phyloP scores from a whole-genome alignment of 2,113 vertebrate species.

The Channa maculata region DNA sequence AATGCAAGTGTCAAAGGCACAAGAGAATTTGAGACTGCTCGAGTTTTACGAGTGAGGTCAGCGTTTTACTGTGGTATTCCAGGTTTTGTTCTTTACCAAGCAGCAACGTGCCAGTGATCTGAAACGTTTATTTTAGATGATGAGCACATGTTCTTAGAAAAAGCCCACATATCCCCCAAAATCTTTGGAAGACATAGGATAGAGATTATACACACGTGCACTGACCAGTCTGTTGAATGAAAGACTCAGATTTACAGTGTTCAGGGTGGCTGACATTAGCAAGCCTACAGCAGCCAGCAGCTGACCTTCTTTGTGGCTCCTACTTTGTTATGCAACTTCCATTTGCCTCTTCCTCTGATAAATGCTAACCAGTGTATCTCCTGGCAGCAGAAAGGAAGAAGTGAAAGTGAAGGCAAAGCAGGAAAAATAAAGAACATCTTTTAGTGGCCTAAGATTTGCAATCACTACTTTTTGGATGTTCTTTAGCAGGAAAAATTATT shows the following conservation, averaged over 20 bases:
- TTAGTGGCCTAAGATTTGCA: constrained; percentile 39
- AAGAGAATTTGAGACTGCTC: neutral
- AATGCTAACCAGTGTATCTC: constrained; percentile 52
- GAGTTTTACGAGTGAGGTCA: constrained; percentile 20
- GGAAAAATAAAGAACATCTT: constrained; percentile 41
- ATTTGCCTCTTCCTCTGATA: constrained; percentile 64
- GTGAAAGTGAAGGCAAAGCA: constrained; percentile 48
- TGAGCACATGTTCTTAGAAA: neutral
- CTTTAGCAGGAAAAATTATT: no score
- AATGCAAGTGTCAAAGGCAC: neutral
- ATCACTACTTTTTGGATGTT: constrained; percentile 40
- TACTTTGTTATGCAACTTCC: constrained; percentile 50
- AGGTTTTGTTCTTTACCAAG: constrained; percentile 15
- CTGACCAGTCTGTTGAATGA: neutral
- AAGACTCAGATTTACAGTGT: neutral
- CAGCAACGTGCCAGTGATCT: constrained; percentile 10
- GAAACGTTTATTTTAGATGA: constrained; percentile 33
- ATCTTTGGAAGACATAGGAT: neutral
- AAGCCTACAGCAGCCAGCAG: constrained; percentile 15
- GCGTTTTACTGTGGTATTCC: neutral
- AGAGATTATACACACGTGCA: neutral
- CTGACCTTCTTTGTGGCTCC: constrained; percentile 37
- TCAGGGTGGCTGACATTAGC: constrained; percentile 25
- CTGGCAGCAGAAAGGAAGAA: constrained; percentile 64
- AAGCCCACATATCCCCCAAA: neutral